Base-by-base conservation (phyloP, 2,888 invertebrate genomes). In the Salpingus planirostris region DNA sequence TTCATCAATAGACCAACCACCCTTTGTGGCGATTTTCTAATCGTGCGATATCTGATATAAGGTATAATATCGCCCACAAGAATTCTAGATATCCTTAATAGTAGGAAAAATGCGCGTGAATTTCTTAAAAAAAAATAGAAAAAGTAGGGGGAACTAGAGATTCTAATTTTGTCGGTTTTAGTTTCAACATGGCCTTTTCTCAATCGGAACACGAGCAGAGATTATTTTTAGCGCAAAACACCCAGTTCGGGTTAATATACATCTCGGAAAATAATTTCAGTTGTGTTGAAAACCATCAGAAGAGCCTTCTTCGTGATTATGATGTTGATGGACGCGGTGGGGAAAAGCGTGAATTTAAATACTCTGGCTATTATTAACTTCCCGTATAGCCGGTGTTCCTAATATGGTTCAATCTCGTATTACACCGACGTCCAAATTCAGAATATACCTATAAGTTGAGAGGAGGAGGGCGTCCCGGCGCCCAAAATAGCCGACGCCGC, bases 331-430 rank as follows among this genome's bases (percentile, higher is more conserved):
- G n/a, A n/a, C n/a, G n/a, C n/a, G n/a, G n/a, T n/a, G n/a, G n/a
- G n/a, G n/a, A n/a, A n/a, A n/a, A n/a, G n/a, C n/a, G n/a, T n/a
- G n/a, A n/a, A n/a, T n/a, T n/a, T n/a, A n/a, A n/a, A 5, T 8
- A 18, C 18, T 18, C 37, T 31, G 31, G 35, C 37, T 38, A 40
- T 40, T 31, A 14, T 24, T 31, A 23, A 23, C 24, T 6, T 57
- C 51, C 40, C 33, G 51, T 44, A 46, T 45, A 44, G 46, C 46
- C 63, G 62, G 65, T 70, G 68, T 67, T 64, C 76, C 76, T 68
- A 71, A 75, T 76, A 74, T 68, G 74, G 76, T 65, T 68, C 73
- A 76, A 74, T 74, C 75, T 76, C 76, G 71, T 69, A 71, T 76
- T 76, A 75, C 76, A 61, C 67, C 67, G 66, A 69, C 69, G 67